Conservation (phyloP, 2,113 vertebrate genomes). For the Pycnonotus jocosus region DNA sequence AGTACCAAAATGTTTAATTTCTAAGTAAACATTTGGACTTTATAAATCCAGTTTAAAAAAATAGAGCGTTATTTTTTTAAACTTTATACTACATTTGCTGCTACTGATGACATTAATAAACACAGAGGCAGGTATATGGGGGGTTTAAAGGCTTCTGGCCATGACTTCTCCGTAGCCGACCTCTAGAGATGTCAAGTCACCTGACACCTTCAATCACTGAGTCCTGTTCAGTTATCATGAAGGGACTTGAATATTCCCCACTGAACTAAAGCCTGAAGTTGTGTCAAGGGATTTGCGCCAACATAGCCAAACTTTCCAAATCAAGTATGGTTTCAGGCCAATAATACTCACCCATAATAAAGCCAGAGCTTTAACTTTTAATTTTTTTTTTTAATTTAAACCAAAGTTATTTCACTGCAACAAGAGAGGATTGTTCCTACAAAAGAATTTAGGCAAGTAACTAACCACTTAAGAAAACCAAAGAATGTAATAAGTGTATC, state of each 20-base stretch:
- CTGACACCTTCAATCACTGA: not conserved
- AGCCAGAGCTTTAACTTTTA: not conserved
- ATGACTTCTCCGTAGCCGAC: not conserved
- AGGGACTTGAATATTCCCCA: not conserved
- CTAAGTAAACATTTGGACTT: slow-evolving; percentile 61
- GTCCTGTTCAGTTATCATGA: not conserved
- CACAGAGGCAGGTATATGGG: not conserved
- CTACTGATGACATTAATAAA: slow-evolving; percentile 28
- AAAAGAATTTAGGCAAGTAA: not conserved
- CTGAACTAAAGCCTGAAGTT: not conserved
- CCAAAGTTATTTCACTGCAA: not conserved
- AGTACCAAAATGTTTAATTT: slow-evolving; percentile 63
- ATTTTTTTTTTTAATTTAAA: not conserved
- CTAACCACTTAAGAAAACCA: not conserved
- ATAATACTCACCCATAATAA: not conserved
- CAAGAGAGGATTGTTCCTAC: not conserved
- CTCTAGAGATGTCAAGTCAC: not conserved
- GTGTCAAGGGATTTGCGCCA: not conserved
- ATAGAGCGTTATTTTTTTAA: slow-evolving; percentile 21
- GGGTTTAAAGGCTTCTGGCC: slow-evolving; percentile 11
- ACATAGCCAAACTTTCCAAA: not conserved
- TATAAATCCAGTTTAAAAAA: slow-evolving; percentile 55
- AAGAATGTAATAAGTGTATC: not conserved
- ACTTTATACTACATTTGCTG: slow-evolving; percentile 15
- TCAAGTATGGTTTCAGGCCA: not conserved